Base-by-base conservation (phyloP, 2,888 invertebrate species). In the Malacosoma neustria region DNA sequence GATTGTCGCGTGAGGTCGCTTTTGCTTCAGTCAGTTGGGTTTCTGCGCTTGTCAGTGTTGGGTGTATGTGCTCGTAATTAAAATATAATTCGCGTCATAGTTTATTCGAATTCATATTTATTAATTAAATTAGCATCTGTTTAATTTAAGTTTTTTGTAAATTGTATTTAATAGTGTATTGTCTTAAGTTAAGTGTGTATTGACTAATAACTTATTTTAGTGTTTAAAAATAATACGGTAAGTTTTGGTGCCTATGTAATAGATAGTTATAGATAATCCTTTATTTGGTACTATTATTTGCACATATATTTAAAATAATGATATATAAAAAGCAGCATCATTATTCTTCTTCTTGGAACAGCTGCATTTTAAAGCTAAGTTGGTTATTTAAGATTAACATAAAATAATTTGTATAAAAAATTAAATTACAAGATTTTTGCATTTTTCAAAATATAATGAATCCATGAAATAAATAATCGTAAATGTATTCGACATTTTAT, bases 1-100 rank as follows among this genome's bases (percentile, higher is more conserved):
- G 48, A 41, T 48, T 49, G 42, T 61, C 71, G 66, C 64, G 43
- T 64, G 74, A 69, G 61, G 69, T 63, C 62, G 65, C 65, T 45
- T 42, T n/a, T n/a, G n/a, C n/a, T n/a, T n/a, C n/a, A n/a, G n/a
- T n/a, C 57, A 85, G 85, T 85, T 82, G 84, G 84, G 82, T 85
- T 85, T 84, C 73, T 76, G 73, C 76, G 74, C 71, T 81, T 64
- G 73, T 59, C 61, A 70, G 73, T 64, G 59, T 53, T 41, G 63
- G 72, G 65, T 72, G 77, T 72, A 54, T 57, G 65, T 66, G 51
- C 53, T 51, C 61, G 60, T 72, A 64, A 72, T 76, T 71, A 58
- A 58, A 51, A 61, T 64, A 61, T n/a, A n/a, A n/a, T n/a, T 76
- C 79, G 80, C 79, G 70, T 70, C 61, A 59, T 66, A 69, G 54